Evolutionary conservation across 2,888 invertebrate species (phyloP), one percentile per base, ranked within the genome.

Genomic region (Microctonus aethiopoides): DNA sequence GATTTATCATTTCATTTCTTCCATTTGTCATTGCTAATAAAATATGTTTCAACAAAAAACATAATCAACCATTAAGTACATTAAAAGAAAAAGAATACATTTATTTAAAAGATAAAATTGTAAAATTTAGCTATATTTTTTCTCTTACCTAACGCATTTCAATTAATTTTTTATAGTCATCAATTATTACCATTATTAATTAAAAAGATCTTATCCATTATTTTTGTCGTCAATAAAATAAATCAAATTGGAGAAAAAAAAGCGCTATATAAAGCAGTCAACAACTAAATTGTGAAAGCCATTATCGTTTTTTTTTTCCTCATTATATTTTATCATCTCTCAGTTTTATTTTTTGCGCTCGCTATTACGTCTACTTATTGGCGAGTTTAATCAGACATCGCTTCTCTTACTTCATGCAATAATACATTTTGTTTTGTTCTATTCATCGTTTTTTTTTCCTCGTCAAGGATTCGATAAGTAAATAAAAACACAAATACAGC

Each of bases 31-130:
- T 46, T 59, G 29, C 20, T 20, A 26, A 67, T 60, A 26, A 10
- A 9, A 10, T 16, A 57, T 34, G 16, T 57, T 32, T n/a, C 16
- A 57, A 32, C 16, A 54, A 13, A 26, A 11, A 54, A 54, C 6
- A 22, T 54, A 5, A 54, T 54, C 73, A 76, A 77, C 78, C 75
- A 78, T 79, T 82, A 82, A 82, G 82, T 82, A 82, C 82, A 79
- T 82, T 81, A 57, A 29, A 29, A 29, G 7, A 29, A 29, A 29
- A 6, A 81, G 82, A 80, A 82, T 81, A 82, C 77, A 76, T 78
- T 57, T 57, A 13, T 5, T 34, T 57, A 0, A 29, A 34, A 16
- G 9, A 13, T n/a, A 16, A 10, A 57, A 29, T 57, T 3, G 16
- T 57, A n/a, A 13, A 57, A 34, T 26, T 56, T 22, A 56, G 13